A percentile compares a stretch with the other conserved stretches of the same genome.
Conservation (phyloP, 2,113 vertebrate genomes). For the Holacanthus passer region DNA sequence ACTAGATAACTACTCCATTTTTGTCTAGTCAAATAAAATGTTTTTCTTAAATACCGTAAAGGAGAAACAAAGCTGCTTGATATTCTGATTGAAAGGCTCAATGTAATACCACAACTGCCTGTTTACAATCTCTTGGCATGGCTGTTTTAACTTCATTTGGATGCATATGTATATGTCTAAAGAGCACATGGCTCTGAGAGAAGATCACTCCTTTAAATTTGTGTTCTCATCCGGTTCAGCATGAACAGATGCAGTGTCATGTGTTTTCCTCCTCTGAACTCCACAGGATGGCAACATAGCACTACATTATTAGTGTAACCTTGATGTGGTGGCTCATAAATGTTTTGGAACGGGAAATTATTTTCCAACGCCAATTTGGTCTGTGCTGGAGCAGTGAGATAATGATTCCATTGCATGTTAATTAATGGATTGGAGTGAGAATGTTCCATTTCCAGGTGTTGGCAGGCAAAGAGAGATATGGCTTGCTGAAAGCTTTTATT, state of each 20-base stretch:
- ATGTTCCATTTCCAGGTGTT: conserved; percentile 46
- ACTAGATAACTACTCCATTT: neutral
- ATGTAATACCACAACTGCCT: neutral
- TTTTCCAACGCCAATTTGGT: conserved; percentile 19
- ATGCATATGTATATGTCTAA: neutral
- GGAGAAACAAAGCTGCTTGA: neutral
- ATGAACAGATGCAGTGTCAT: conserved; percentile 25
- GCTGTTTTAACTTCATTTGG: neutral
- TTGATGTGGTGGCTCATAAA: conserved; percentile 38
- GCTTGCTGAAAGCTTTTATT: conserved; percentile 27
- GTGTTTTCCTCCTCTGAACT: conserved; percentile 56
- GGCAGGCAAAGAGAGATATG: conserved; percentile 33
- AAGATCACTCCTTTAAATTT: neutral
- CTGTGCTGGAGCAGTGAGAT: conserved; percentile 42
- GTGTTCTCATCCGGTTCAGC: conserved; percentile 19
- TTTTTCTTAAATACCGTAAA: neutral
- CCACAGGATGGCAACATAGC: conserved; percentile 74
- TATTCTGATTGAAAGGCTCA: neutral
- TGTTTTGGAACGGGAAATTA: conserved; percentile 24
- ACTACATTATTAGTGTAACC: conserved; percentile 60
- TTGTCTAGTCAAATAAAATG: neutral
- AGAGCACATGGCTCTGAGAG: conserved; percentile 1
- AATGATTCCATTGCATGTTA: conserved; percentile 51
- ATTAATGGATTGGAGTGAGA: conserved; percentile 44
- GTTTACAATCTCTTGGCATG: neutral